phyloP scores from a whole-genome alignment of 2,888 invertebrate genomes.

The Eilema caniola region DNA sequence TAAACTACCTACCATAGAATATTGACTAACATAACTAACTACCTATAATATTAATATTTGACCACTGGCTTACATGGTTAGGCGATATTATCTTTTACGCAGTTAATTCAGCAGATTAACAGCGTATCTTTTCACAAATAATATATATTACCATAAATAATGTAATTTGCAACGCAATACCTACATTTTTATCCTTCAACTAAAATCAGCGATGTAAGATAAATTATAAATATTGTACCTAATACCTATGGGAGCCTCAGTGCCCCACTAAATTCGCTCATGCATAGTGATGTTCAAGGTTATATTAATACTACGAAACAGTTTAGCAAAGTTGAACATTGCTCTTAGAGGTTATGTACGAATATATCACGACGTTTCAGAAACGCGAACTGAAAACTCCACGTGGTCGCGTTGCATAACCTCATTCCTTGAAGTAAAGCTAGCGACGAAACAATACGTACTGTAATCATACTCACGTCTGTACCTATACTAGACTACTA shows the following conservation, averaged over 20 bases:
- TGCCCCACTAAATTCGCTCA: conserved; percentile 45
- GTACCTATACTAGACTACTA: too few relatives aligned
- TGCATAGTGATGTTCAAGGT: conserved; percentile 62
- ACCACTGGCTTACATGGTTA: neutral
- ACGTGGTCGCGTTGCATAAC: conserved; percentile 17
- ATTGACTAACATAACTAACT: too few relatives aligned
- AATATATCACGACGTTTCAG: conserved; percentile 37
- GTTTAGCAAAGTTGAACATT: conserved; percentile 57
- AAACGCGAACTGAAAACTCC: conserved; percentile 17
- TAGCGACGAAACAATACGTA: neutral
- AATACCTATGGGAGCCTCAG: conserved; percentile 34
- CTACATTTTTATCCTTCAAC: conserved; percentile 34
- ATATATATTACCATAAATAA: neutral
- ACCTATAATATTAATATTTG: neutral
- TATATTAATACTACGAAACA: conserved; percentile 66
- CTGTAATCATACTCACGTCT: neutral
- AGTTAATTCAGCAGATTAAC: neutral
- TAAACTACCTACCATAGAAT: too few relatives aligned
- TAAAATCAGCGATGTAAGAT: conserved; percentile 41
- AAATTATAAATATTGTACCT: conserved; percentile 20
- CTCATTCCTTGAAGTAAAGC: conserved; percentile 3
- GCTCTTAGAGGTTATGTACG: conserved; percentile 44
- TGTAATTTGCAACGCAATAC: neutral
- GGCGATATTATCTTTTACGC: neutral
- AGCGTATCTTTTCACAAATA: neutral